A percentile compares a stretch with the other conserved stretches of the same genome.
These are phyloP conservation scores for Agrochola litura DNA, from an alignment of 2,888 invertebrate species.

Conservation along the genomic window DNA sequence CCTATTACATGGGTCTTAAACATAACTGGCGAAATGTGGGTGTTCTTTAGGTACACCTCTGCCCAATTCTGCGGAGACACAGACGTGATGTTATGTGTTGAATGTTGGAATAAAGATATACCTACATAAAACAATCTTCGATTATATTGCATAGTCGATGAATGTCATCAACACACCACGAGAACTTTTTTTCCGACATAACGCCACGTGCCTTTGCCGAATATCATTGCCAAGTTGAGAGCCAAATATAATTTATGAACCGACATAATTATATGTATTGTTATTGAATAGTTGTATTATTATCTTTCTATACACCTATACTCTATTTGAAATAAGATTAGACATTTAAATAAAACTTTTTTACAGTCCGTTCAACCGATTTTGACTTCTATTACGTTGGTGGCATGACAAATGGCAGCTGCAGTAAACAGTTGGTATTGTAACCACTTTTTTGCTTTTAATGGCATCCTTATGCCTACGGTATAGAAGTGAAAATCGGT, in stretches of 20 bases:
- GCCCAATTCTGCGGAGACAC: too few relatives aligned
- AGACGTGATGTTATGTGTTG: not conserved
- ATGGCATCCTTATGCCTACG: too few relatives aligned
- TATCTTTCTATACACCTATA: too few relatives aligned
- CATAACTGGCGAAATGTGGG: not conserved
- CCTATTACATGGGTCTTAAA: not conserved
- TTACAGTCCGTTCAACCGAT: too few relatives aligned
- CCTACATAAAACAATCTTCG: not conserved
- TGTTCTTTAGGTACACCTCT: not conserved
- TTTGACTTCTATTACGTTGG: too few relatives aligned
- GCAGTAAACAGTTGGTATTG: too few relatives aligned
- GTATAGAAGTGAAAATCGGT: too few relatives aligned
- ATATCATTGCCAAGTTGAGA: constrained; percentile 39
- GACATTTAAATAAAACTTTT: too few relatives aligned
- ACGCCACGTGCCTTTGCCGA: constrained; percentile 6
- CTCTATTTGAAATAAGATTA: too few relatives aligned
- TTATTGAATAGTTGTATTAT: not conserved
- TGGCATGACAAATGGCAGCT: too few relatives aligned
- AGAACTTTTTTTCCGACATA: not conserved
- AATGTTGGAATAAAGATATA: not conserved
- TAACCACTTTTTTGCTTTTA: too few relatives aligned
- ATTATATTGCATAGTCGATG: not conserved
- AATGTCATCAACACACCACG: not conserved
- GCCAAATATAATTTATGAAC: constrained; percentile 35
- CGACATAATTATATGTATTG: constrained; percentile 6